Base-by-base conservation (phyloP, 53 echinoderm and acorn worm genomes). In the Arbacia lixula region DNA sequence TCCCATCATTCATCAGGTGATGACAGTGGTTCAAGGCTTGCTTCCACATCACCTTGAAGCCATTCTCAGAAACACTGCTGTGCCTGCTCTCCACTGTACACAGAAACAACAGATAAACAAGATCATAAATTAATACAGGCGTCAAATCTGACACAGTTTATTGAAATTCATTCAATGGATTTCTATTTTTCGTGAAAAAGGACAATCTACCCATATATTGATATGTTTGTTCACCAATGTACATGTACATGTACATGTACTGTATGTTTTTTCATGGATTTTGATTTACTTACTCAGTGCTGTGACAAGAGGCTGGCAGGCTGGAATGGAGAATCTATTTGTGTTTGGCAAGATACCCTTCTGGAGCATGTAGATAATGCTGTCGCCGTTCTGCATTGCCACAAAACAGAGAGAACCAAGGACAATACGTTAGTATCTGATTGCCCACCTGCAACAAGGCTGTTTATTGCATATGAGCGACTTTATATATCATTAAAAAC, bases 1-100 rank as follows among this genome's bases (percentile, higher is more conserved):
- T 22, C 1, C 53, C 75, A 6, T 75, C 75, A 31, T 33, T 4
- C 35, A 75, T 75, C 9, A 75, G 53, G 9, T 32, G 36, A 26
- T 75, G 54, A 38, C 75, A 75, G 36, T 75, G 32, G 12, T 75
- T 53, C 14, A 75, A n/a, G 1, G 53, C 10, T 9, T 75, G 75
- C 12, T 75, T 75, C 75, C 75, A 75, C 75, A 75, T 75, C 53
- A 75, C 53, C 36, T 75, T 75, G 37, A 75, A 75, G 2, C 75
- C 55, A 34, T 75, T 75, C 56, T 75, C 75, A 1, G 75, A 75
- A 12, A 54, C 75, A 8, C 20, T 19, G 1, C 6, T 29, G 17
- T 75, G 75, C 2, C 22, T 35, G 21, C 4, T 16, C 2, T 54
- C 16, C 75, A 53, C 75, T 75, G 16, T 21, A 20, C 12, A 56